A percentile compares a stretch with the other conserved stretches of the same genome.
phyloP scores from a whole-genome alignment of 2,797 vertebrate genomes.

The Chelmon rostratus region DNA sequence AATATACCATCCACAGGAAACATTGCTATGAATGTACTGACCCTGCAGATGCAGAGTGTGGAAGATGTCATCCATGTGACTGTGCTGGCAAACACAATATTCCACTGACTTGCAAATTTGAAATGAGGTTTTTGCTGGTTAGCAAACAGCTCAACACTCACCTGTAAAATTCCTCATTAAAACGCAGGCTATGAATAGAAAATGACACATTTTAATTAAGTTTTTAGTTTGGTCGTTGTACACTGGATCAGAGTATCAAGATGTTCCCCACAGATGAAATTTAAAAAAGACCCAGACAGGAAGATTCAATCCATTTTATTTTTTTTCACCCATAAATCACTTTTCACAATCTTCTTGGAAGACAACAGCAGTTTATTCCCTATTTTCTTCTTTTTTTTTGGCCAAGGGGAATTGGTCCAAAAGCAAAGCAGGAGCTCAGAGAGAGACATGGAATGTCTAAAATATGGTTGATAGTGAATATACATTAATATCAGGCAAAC shows the following conservation, averaged over 20 bases:
- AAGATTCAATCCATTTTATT: conserved; percentile 69
- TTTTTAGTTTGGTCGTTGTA: not conserved
- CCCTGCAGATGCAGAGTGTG: not conserved
- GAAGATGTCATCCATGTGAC: not conserved
- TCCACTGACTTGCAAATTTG: conserved; percentile 45
- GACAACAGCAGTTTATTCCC: conserved; percentile 84
- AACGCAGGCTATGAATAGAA: not conserved
- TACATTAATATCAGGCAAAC: conserved; percentile 73
- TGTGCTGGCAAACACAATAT: not conserved
- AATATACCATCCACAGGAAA: not conserved
- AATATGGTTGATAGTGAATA: conserved; percentile 71
- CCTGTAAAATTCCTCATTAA: conserved; percentile 33
- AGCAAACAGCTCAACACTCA: not conserved
- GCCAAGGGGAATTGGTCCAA: conserved; percentile 84
- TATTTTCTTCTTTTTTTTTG: conserved; percentile 73
- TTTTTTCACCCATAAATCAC: conserved; percentile 80
- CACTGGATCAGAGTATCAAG: not conserved
- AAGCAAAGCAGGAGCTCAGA: conserved; percentile 80
- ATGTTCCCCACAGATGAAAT: not conserved
- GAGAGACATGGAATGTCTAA: conserved; percentile 79
- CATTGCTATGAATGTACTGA: not conserved
- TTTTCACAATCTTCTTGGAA: conserved; percentile 89
- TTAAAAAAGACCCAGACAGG: not conserved
- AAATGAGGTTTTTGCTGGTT: not conserved
- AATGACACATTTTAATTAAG: not conserved